A percentile compares a stretch with the other conserved stretches of the same genome.
Evolutionary conservation across 1,140 invertebrate species (phyloP).

Genomic region (Limonius californicus): DNA sequence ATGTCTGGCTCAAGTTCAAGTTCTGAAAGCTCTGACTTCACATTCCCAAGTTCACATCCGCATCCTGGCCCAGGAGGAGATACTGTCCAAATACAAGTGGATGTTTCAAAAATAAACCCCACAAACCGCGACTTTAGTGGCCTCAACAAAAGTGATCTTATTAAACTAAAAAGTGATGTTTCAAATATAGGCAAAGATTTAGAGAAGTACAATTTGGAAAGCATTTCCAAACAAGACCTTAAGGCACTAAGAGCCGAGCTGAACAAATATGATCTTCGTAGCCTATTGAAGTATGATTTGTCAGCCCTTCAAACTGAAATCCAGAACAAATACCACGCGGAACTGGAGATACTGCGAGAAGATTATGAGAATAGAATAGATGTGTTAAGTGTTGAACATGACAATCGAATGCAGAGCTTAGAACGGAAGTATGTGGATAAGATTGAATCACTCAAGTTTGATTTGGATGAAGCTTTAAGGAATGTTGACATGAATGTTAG

Average conservation of each 20-base stretch:
- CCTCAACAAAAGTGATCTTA: constrained; percentile 29
- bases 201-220: constrained; percentile 28
- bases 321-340: constrained; percentile 33
- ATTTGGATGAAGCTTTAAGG: constrained; percentile 44
- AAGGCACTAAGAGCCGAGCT: constrained; percentile 33
- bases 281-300: constrained; percentile 32
- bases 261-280: constrained; percentile 12
- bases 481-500: constrained; percentile 44
- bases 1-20: constrained; percentile 48
- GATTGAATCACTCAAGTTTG: constrained; percentile 50
- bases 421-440: constrained; percentile 50
- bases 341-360: constrained; percentile 43
- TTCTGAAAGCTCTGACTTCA: constrained; percentile 32
- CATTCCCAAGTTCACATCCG: neutral
- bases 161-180: constrained; percentile 30
- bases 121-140: neutral
- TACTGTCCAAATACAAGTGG: neutral
- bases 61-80: constrained; percentile 22
- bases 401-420: constrained; percentile 48
- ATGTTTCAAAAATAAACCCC: constrained; percentile 3
- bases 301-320: constrained; percentile 22
- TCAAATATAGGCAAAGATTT: neutral
- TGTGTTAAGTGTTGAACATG: constrained; percentile 47
- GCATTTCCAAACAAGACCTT: constrained; percentile 30
- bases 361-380: constrained; percentile 51